Conservation (phyloP, 2,888 invertebrate genomes). For the Thyatira batis region DNA sequence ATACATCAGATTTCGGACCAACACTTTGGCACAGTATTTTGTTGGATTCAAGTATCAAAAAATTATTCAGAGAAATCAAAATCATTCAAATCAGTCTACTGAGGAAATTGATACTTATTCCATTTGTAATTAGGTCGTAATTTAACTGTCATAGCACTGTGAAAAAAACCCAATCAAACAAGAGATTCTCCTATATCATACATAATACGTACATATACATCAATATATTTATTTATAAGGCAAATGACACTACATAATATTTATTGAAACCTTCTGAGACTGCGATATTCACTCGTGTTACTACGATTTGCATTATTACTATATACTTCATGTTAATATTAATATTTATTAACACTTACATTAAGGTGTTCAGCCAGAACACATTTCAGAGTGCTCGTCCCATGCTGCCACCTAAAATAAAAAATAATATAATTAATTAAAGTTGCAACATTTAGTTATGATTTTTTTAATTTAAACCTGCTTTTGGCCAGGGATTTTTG, state of each 20-base stretch:
- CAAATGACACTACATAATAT: conserved; percentile 14
- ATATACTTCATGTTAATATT: neutral
- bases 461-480: too few relatives aligned
- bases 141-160: conserved; percentile 8
- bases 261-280: conserved; percentile 2
- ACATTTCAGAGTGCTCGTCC: conserved; percentile 94
- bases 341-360: conserved; percentile 33
- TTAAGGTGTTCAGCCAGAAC: conserved; percentile 83
- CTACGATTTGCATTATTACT: neutral
- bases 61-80: neutral
- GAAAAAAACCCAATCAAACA: conserved; percentile 7
- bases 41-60: neutral
- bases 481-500: too few relatives aligned
- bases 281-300: neutral
- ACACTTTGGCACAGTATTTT: neutral
- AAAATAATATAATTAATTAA: neutral
- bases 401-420: conserved; percentile 89
- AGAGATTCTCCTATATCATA: conserved; percentile 39
- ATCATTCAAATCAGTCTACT: neutral
- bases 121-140: too few relatives aligned
- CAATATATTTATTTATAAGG: conserved; percentile 23
- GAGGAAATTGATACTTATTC: neutral
- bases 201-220: conserved; percentile 10
- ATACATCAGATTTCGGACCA: neutral
- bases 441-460: too few relatives aligned